A percentile compares a stretch with the other conserved stretches of the same genome.
Evolutionary conservation across 2,888 invertebrate genomes (phyloP).

Genomic region (Mycalesis mineus): DNA sequence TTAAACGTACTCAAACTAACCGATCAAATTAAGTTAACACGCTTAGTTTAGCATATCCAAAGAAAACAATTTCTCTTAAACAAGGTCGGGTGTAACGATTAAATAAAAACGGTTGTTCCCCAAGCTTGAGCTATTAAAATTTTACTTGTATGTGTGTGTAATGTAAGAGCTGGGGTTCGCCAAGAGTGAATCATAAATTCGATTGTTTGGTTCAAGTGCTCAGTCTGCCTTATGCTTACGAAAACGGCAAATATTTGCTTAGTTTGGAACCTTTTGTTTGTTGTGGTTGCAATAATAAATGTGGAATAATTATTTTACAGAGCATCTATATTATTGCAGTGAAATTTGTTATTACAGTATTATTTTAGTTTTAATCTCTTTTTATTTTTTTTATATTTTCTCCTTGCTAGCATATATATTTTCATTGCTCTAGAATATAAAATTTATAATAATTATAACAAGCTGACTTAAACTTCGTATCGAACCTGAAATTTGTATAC

Average conservation of each 20-base stretch:
- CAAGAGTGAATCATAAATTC: slow-evolving; percentile 46
- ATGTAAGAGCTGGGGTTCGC: slow-evolving; percentile 29
- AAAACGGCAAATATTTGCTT: slow-evolving; percentile 38
- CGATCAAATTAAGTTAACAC: slow-evolving; percentile 43
- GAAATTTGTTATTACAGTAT: neutral
- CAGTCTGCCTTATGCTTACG: slow-evolving; percentile 35
- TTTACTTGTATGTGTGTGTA: slow-evolving; percentile 22
- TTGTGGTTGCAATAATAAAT: slow-evolving; percentile 5
- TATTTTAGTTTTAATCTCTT: no score
- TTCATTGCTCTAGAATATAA: no score
- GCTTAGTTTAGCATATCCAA: slow-evolving; percentile 31
- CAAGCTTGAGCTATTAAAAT: slow-evolving; percentile 24
- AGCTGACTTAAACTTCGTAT: no score
- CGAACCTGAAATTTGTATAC: no score
- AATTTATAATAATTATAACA: no score
- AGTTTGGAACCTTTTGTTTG: slow-evolving; percentile 7
- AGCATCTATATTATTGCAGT: neutral
- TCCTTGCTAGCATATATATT: no score
- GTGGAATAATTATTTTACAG: neutral
- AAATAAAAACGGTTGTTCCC: slow-evolving; percentile 31
- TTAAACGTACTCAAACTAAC: slow-evolving; percentile 34
- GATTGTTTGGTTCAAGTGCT: slow-evolving; percentile 38
- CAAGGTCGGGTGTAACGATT: slow-evolving; percentile 32
- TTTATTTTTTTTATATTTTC: no score
- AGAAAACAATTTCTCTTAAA: slow-evolving; percentile 32